Percentiles rank a stretch among this genome's conserved stretches.
Evolutionary conservation across 2,113 vertebrate genomes (phyloP).

Genomic region (Neogale vison): DNA sequence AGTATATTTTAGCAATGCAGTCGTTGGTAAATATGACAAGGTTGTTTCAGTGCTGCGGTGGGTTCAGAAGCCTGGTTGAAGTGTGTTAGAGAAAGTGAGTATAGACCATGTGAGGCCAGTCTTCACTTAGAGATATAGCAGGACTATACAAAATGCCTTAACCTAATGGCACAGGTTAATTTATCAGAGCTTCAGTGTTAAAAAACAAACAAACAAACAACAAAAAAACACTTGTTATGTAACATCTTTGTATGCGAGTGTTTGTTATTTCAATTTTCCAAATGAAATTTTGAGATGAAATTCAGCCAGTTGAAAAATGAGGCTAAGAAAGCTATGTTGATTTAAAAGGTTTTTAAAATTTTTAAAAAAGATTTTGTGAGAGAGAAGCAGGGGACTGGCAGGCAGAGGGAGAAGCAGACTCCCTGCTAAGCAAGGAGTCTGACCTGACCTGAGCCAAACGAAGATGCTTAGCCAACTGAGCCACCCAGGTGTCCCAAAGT

Average conservation of each 20-base stretch:
- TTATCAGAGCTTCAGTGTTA: background rate
- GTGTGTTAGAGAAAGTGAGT: background rate
- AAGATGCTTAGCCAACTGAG: background rate
- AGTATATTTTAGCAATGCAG: background rate
- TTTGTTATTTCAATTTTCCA: conserved; percentile 33
- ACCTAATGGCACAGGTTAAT: background rate
- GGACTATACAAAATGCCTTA: background rate
- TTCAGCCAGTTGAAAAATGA: conserved; percentile 27
- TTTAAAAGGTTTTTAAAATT: background rate
- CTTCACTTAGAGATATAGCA: background rate
- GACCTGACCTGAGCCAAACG: background rate
- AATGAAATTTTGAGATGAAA: conserved; percentile 57
- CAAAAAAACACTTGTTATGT: background rate
- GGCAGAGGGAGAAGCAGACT: background rate
- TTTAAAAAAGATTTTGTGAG: too few species aligned
- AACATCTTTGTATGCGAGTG: background rate
- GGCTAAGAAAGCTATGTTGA: background rate
- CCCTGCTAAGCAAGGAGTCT: background rate
- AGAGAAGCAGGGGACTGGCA: too few species aligned
- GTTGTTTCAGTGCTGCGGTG: background rate
- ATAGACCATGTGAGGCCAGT: background rate
- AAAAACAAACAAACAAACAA: background rate
- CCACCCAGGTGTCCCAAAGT: background rate
- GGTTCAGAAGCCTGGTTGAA: background rate
- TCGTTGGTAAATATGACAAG: background rate